These are phyloP conservation scores for Cordilura impudica DNA, from an alignment of 2,888 invertebrate species.

Conservation along the genomic window DNA sequence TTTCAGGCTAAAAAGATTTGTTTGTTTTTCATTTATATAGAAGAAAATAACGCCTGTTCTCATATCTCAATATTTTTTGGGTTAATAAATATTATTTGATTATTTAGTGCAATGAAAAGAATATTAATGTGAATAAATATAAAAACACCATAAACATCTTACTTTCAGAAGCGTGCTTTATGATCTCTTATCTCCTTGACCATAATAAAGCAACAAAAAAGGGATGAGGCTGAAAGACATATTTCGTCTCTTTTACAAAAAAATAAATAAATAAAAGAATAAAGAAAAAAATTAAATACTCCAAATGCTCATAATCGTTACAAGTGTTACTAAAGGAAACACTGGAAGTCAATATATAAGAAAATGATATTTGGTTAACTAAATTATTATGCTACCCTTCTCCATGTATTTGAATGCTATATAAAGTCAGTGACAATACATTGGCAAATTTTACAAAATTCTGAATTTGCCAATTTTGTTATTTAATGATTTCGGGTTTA, in stretches of 20 bases:
- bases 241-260: conserved; percentile 20
- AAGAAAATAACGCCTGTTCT: conserved; percentile 40
- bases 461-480: too few relatives aligned
- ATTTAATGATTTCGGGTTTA: too few relatives aligned
- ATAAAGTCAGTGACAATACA: too few relatives aligned
- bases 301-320: too few relatives aligned
- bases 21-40: conserved; percentile 36
- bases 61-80: conserved; percentile 31
- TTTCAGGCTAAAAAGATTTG: conserved; percentile 10
- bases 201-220: background rate
- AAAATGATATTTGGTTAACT: too few relatives aligned
- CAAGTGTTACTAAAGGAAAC: too few relatives aligned
- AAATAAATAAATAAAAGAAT: too few relatives aligned
- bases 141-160: conserved; percentile 34
- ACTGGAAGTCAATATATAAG: too few relatives aligned
- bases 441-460: too few relatives aligned
- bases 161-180: conserved; percentile 51
- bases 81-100: conserved; percentile 46
- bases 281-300: too few relatives aligned
- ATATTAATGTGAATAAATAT: background rate
- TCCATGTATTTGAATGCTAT: too few relatives aligned
- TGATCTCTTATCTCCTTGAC: conserved; percentile 51
- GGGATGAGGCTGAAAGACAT: conserved; percentile 24
- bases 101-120: conserved; percentile 53
- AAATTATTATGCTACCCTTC: too few relatives aligned